These are phyloP conservation scores for Rhynchomys soricoides DNA, from an alignment of 2,113 vertebrate genomes.

Conservation along the genomic window DNA sequence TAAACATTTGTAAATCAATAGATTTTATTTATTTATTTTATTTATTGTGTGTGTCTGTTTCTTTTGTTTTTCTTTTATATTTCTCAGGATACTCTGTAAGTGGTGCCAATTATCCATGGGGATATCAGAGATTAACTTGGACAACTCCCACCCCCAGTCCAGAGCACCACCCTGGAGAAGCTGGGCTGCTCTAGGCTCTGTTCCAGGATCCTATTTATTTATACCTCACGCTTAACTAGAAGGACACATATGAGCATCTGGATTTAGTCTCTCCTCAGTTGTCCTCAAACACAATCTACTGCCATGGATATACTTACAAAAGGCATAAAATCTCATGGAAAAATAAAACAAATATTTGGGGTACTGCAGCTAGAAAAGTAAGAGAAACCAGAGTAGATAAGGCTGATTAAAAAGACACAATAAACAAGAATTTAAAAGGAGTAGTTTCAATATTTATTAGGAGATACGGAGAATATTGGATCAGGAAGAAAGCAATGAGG, in stretches of 20 bases:
- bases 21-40: not conserved
- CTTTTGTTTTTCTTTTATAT: not conserved
- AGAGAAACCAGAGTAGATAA: not conserved
- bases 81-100: not conserved
- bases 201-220: not conserved
- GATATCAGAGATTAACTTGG: not conserved
- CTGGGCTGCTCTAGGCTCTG: no score
- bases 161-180: not conserved
- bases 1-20: not conserved
- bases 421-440: slow-evolving; percentile 8
- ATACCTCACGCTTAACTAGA: not conserved
- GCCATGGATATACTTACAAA: not conserved
- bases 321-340: not conserved
- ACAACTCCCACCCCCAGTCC: not conserved
- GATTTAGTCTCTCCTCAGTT: not conserved
- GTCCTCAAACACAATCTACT: not conserved
- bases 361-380: not conserved
- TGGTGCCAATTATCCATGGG: no score
- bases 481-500: not conserved
- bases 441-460: not conserved
- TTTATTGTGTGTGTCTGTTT: not conserved
- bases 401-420: not conserved
- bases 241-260: not conserved
- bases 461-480: not conserved
- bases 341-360: not conserved